Evolutionary conservation across 1,140 invertebrate genomes (phyloP).

Genomic region (Drosophila sechellia): DNA sequence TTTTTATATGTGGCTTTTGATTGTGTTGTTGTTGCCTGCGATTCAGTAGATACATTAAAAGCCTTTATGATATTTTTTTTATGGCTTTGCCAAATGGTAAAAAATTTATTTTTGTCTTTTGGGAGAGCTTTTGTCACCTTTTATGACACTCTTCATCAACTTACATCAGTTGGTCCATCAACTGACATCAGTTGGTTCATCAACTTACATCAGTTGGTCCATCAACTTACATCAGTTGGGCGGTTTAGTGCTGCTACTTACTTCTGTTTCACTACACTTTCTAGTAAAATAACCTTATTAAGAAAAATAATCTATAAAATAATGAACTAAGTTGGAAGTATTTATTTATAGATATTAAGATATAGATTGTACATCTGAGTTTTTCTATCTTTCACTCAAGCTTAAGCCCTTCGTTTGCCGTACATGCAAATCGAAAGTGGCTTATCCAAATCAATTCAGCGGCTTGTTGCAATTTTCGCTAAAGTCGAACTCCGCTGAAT

Average conservation of each 20-base stretch:
- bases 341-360: not conserved
- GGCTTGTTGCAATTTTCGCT: constrained; percentile 37
- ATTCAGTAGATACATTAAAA: constrained; percentile 17
- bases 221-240: constrained; percentile 5
- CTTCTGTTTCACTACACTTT: too few relatives aligned
- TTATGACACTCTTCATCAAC: not conserved
- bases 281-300: too few relatives aligned
- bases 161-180: constrained; percentile 2
- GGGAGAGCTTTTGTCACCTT: constrained; percentile 17
- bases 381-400: not conserved
- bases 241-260: not conserved
- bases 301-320: too few relatives aligned
- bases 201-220: constrained; percentile 2
- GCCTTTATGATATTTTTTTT: constrained; percentile 28
- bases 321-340: too few relatives aligned
- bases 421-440: constrained; percentile 34
- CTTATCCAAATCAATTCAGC: constrained; percentile 21
- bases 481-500: constrained; percentile 1
- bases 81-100: constrained; percentile 19
- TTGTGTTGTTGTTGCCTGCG: not conserved
- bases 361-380: too few relatives aligned
- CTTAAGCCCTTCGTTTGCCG: not conserved
- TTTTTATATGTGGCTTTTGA: constrained; percentile 33
- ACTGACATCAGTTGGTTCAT: not conserved
- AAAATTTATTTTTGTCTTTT: not conserved